These are phyloP conservation scores for Euglossa dilemma DNA, from an alignment of 1,140 invertebrate genomes.

Conservation along the genomic window DNA sequence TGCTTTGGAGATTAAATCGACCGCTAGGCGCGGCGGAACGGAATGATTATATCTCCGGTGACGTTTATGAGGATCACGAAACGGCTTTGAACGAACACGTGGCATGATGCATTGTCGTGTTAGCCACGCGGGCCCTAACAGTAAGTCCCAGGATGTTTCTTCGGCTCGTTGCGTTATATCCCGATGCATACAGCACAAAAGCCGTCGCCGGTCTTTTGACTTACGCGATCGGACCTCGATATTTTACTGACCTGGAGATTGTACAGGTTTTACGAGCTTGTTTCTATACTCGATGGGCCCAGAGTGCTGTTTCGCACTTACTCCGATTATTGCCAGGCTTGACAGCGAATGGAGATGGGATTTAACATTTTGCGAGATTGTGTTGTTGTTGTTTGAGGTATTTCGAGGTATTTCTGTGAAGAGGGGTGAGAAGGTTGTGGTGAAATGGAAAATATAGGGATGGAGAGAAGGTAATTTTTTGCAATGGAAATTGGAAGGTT, in stretches of 20 bases:
- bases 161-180: conserved; percentile 8
- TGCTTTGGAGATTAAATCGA: not conserved
- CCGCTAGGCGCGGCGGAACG: not conserved
- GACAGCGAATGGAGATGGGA: no score
- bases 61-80: conserved; percentile 27
- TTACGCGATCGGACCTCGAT: not conserved
- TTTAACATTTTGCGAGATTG: no score
- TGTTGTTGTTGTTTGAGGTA: no score
- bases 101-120: conserved; percentile 21
- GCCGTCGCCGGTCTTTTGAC: not conserved
- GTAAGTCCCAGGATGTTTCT: conserved; percentile 9
- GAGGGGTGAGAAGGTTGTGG: no score
- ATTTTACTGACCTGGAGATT: not conserved
- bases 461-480: no score
- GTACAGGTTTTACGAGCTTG: not conserved
- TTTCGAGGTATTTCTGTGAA: no score
- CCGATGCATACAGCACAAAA: not conserved
- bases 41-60: conserved; percentile 14
- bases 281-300: not conserved
- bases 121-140: not conserved
- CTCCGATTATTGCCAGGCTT: not conserved
- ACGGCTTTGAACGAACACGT: conserved; percentile 3
- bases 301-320: not conserved
- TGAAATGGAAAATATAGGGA: no score
- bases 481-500: no score